Evolutionary conservation across 2,797 vertebrate genomes (phyloP).

Genomic region (Podarcis lilfordi): DNA sequence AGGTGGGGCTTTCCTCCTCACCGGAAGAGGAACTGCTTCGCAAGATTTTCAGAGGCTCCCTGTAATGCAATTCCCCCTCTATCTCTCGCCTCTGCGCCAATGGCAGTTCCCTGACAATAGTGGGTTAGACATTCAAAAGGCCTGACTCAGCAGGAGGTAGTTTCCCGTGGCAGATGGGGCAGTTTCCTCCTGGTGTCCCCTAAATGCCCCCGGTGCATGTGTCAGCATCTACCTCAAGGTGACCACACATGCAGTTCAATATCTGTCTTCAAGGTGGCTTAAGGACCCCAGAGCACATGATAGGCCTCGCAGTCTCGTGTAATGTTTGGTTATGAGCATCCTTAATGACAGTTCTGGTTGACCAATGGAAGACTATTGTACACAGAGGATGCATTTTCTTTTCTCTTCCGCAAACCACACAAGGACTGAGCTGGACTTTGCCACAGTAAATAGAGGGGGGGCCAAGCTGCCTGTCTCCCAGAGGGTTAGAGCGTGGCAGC

Average conservation of each 20-base stretch:
- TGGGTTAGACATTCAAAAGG: too few species aligned
- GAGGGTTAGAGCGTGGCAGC: conserved; percentile 16
- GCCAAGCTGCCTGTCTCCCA: conserved; percentile 32
- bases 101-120: too few species aligned
- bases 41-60: too few species aligned
- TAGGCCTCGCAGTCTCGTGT: not conserved
- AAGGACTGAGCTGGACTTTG: conserved; percentile 38
- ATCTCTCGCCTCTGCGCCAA: too few species aligned
- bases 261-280: not conserved
- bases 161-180: too few species aligned
- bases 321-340: conserved; percentile 29
- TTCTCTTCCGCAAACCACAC: conserved; percentile 44
- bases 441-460: conserved; percentile 50
- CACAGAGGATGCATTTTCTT: not conserved
- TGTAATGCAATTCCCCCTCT: too few species aligned
- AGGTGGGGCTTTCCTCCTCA: too few species aligned
- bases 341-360: conserved; percentile 32
- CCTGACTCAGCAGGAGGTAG: too few species aligned
- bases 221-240: not conserved
- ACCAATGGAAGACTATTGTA: conserved; percentile 31
- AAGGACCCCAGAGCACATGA: not conserved
- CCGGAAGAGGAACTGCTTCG: too few species aligned
- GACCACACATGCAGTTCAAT: not conserved
- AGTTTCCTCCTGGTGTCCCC: too few species aligned
- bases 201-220: not conserved